These are phyloP conservation scores for Patiria miniata DNA, from an alignment of 35 echinoderm and acorn worm genomes.

Conservation along the genomic window DNA sequence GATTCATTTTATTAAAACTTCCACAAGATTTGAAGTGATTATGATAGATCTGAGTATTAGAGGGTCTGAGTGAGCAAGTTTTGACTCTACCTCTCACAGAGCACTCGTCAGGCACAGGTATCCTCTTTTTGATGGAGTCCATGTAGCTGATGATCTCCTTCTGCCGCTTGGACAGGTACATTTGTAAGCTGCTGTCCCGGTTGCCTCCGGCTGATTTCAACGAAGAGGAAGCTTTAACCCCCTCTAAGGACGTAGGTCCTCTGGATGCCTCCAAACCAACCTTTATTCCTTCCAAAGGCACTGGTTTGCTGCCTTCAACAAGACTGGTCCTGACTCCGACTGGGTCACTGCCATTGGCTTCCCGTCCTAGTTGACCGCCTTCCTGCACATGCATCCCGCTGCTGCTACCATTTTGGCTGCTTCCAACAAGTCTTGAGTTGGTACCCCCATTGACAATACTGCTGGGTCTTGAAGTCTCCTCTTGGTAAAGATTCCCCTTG, in stretches of 20 bases:
- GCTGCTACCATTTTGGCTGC: constrained; percentile 5
- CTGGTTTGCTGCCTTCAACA: not conserved
- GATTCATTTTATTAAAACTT: no score
- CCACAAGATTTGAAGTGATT: no score
- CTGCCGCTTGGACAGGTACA: constrained; percentile 83
- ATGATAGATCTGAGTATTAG: no score
- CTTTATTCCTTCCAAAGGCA: constrained; percentile 9
- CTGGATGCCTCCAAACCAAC: constrained; percentile 20
- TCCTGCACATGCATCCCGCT: not conserved
- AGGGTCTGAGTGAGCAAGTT: not conserved
- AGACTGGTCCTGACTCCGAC: not conserved
- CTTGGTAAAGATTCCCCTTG: constrained; percentile 13
- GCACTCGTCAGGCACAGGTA: constrained; percentile 90
- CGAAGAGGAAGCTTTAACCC: constrained; percentile 4
- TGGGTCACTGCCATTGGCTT: not conserved
- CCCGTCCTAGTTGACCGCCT: not conserved
- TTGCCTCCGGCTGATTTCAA: constrained; percentile 46
- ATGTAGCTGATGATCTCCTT: constrained; percentile 94
- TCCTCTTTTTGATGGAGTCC: constrained; percentile 85
- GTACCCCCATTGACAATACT: not conserved
- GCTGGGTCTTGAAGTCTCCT: constrained; percentile 19
- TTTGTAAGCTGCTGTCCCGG: constrained; percentile 89
- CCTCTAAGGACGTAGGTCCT: constrained; percentile 25
- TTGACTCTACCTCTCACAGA: constrained; percentile 74
- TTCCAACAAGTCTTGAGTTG: not conserved